phyloP scores from a whole-genome alignment of 2,113 vertebrate species.

The Elanus axillaris region DNA sequence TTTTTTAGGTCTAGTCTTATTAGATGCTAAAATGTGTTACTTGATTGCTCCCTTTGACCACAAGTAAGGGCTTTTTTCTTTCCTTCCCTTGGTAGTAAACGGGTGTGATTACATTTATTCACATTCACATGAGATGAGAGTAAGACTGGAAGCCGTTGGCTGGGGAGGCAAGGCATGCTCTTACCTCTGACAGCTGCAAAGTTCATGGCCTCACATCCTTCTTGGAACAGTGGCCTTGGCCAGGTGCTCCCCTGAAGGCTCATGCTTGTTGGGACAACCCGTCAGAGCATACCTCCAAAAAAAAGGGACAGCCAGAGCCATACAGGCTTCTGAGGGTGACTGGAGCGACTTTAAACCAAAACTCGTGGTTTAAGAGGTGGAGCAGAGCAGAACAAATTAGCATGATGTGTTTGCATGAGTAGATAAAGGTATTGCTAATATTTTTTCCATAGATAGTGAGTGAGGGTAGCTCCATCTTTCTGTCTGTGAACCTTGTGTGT shows the following conservation, averaged over 20 bases:
- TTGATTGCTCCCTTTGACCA: not conserved
- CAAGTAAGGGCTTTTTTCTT: not conserved
- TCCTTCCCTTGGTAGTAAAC: not conserved
- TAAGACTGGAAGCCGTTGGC: not conserved
- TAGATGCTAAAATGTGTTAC: not conserved
- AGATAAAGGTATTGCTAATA: not conserved
- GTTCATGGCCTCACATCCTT: fast-evolving
- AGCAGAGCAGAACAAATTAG: not conserved
- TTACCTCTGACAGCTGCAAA: fast-evolving
- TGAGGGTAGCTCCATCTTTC: not conserved
- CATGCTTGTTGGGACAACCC: not conserved
- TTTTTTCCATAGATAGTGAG: not conserved
- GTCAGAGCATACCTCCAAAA: not conserved
- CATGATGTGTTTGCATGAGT: fast-evolving
- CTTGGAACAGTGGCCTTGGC: not conserved
- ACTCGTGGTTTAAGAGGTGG: not conserved
- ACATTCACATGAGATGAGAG: not conserved
- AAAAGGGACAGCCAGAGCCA: not conserved
- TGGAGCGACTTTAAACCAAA: not conserved
- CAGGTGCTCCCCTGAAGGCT: not conserved
- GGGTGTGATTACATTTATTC: not conserved
- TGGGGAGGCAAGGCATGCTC: not conserved
- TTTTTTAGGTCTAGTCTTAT: not conserved
- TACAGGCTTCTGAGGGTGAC: not conserved
- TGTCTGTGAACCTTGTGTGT: not conserved